Percentiles rank a stretch among this genome's conserved stretches.
Conservation (phyloP, 2,888 invertebrate genomes). For the Cecidostiba fungosa region DNA sequence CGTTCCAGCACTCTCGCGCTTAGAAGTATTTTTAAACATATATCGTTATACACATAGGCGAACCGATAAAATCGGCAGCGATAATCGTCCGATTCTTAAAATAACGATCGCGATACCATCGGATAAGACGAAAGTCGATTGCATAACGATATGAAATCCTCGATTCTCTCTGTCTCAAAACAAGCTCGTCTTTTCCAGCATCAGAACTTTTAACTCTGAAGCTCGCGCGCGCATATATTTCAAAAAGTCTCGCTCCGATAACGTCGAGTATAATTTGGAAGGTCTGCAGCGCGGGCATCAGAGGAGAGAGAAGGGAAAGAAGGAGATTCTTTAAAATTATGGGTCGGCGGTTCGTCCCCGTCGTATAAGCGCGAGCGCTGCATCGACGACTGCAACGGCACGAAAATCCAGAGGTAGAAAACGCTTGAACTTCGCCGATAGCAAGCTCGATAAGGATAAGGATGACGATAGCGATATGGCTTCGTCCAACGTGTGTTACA, state of each 20-base stretch:
- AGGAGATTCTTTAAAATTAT: not conserved
- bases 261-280: constrained; percentile 9
- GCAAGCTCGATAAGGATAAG: constrained; percentile 74
- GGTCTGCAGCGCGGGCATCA: not conserved
- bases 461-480: constrained; percentile 66
- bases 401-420: constrained; percentile 56
- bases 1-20: too few relatives aligned
- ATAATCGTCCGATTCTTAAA: not conserved
- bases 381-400: constrained; percentile 2
- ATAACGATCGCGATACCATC: not conserved
- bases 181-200: not conserved
- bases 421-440: constrained; percentile 73
- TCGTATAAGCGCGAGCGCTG: not conserved
- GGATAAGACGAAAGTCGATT: not conserved
- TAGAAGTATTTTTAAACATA: too few relatives aligned
- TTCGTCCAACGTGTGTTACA: constrained; percentile 69
- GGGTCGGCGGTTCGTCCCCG: not conserved
- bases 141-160: not conserved
- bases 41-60: too few relatives aligned
- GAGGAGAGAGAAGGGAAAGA: too few relatives aligned
- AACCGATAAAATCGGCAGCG: too few relatives aligned
- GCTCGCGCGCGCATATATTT: not conserved
- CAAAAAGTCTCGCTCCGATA: not conserved
- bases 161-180: not conserved
- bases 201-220: not conserved